Conservation (phyloP, 2,888 invertebrate genomes). For the Tenthredo livida region DNA sequence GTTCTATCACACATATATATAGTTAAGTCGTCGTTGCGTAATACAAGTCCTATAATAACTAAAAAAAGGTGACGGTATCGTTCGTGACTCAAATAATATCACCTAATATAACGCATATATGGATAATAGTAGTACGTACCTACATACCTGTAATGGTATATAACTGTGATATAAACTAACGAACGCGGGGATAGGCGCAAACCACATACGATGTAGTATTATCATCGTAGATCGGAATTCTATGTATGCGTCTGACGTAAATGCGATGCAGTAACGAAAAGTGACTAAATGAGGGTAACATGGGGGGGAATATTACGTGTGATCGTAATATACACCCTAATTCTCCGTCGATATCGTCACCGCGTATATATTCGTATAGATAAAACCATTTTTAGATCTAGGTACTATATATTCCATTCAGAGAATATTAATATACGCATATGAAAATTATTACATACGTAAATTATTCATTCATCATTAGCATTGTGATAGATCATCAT, state of each 20-base stretch:
- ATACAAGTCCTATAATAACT: background rate
- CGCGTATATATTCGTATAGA: background rate
- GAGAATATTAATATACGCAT: background rate
- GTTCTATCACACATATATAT: background rate
- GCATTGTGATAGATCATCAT: background rate
- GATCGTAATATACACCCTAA: background rate
- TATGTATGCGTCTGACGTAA: background rate
- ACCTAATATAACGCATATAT: background rate
- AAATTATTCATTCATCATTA: background rate
- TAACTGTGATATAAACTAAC: background rate
- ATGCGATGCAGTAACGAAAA: background rate
- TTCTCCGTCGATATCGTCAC: slow-evolving; percentile 12
- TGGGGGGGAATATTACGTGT: background rate
- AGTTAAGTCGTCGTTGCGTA: slow-evolving; percentile 19
- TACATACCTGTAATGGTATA: background rate
- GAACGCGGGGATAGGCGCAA: background rate
- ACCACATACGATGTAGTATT: no score
- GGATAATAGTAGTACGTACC: background rate
- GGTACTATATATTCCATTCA: background rate
- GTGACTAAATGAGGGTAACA: background rate
- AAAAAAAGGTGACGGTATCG: slow-evolving; percentile 39
- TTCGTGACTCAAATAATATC: slow-evolving; percentile 12
- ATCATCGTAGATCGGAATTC: slow-evolving; percentile 26
- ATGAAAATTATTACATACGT: background rate
- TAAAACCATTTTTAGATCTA: background rate